Conservation (phyloP, 2,888 invertebrate genomes). For the Heliconius erato region DNA sequence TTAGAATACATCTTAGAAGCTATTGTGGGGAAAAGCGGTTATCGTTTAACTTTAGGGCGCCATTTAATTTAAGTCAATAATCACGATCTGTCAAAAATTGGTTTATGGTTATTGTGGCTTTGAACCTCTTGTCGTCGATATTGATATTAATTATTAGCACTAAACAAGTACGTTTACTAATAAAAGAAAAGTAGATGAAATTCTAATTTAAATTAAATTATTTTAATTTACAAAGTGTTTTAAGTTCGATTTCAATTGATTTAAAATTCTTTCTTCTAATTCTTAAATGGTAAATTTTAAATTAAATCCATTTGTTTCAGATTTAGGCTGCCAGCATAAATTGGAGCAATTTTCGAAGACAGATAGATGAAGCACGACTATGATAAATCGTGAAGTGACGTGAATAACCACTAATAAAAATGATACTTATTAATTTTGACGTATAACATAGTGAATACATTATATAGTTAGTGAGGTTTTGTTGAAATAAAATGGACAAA, state of each 20-base stretch:
- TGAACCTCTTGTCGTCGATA: not conserved
- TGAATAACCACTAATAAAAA: constrained; percentile 43
- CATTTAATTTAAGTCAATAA: not conserved
- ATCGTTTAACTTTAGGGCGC: constrained; percentile 5
- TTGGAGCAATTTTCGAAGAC: constrained; percentile 28
- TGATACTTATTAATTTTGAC: constrained; percentile 44
- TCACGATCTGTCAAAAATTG: constrained; percentile 3
- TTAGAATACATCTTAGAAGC: constrained; percentile 40
- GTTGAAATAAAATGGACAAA: constrained; percentile 46
- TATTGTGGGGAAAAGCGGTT: constrained; percentile 32
- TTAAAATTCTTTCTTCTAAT: not conserved
- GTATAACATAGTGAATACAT: constrained; percentile 34
- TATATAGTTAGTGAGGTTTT: constrained; percentile 23
- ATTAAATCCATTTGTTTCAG: constrained; percentile 52
- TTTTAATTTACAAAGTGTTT: not conserved
- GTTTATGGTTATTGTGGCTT: not conserved
- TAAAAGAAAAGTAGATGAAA: not conserved
- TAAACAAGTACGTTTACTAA: not conserved
- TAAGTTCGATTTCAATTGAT: not conserved
- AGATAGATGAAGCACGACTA: constrained; percentile 37
- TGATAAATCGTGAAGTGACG: constrained; percentile 47
- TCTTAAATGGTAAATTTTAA: constrained; percentile 9
- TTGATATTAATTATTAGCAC: not conserved
- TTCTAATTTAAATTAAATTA: not conserved
- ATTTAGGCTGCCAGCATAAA: constrained; percentile 35